phyloP scores from a whole-genome alignment of 2,888 invertebrate species.

The Mechanitis mazaeus region DNA sequence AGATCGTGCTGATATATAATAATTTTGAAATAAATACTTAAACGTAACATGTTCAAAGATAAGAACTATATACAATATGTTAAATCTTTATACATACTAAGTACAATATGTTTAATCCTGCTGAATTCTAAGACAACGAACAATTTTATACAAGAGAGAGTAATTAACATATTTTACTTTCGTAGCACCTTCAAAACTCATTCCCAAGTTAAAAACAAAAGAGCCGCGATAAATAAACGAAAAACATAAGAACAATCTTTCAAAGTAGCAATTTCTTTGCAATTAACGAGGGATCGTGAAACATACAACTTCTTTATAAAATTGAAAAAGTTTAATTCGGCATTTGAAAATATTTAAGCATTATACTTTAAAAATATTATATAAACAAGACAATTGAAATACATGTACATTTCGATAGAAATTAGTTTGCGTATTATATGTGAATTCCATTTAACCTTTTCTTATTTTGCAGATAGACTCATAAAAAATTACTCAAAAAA shows the following conservation, averaged over 20 bases:
- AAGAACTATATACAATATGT: too few species aligned
- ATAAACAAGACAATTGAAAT: too few species aligned
- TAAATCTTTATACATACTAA: background rate
- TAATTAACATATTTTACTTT: constrained; percentile 5
- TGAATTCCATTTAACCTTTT: too few species aligned
- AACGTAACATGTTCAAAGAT: too few species aligned
- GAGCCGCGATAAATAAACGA: background rate
- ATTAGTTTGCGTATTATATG: too few species aligned
- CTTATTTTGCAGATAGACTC: too few species aligned
- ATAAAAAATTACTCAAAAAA: too few species aligned
- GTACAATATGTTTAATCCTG: background rate
- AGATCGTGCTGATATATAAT: too few species aligned
- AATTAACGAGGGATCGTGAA: background rate
- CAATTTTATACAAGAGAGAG: background rate
- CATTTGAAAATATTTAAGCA: too few species aligned
- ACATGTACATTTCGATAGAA: too few species aligned
- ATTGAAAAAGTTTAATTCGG: background rate
- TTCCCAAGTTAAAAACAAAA: constrained; percentile 4
- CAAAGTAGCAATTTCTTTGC: background rate
- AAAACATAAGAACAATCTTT: background rate
- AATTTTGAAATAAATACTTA: too few species aligned
- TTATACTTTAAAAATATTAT: too few species aligned
- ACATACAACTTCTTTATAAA: background rate
- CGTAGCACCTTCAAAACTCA: background rate
- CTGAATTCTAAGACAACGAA: background rate